A percentile compares a stretch with the other conserved stretches of the same genome.
Evolutionary conservation across 2,888 invertebrate genomes (phyloP).

Genomic region (Luperina nickerlii): DNA sequence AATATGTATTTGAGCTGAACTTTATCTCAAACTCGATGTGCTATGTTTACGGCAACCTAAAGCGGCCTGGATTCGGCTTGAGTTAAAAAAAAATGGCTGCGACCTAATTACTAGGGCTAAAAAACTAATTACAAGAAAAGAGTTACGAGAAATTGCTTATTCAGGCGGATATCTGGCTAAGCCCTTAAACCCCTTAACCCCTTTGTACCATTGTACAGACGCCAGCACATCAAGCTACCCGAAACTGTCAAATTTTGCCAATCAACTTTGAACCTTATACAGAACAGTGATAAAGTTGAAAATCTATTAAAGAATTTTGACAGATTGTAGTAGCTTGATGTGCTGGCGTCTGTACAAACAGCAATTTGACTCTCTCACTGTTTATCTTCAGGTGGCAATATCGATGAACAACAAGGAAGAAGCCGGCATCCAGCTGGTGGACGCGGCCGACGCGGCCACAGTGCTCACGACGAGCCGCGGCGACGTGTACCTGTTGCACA

Average conservation of each 20-base stretch:
- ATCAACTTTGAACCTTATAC: too few relatives aligned
- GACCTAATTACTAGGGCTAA: background rate
- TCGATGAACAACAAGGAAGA: conserved; percentile 86
- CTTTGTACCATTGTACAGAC: too few relatives aligned
- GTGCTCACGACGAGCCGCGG: conserved; percentile 92
- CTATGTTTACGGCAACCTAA: background rate
- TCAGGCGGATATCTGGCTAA: background rate
- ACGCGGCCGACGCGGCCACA: conserved; percentile 92
- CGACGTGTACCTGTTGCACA: conserved; percentile 93
- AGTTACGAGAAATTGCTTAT: background rate
- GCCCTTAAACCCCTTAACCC: background rate
- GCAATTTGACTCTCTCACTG: background rate
- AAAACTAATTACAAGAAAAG: background rate
- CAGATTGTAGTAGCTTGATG: too few relatives aligned
- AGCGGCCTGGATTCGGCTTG: background rate
- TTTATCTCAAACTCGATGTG: background rate
- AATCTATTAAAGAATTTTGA: too few relatives aligned
- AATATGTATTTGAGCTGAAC: background rate
- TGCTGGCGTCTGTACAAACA: background rate
- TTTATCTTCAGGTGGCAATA: conserved; percentile 79
- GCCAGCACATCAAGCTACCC: too few relatives aligned
- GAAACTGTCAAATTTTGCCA: too few relatives aligned
- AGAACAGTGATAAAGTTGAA: too few relatives aligned
- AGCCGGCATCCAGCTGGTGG: conserved; percentile 88
- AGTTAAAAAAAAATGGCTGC: background rate